Evolutionary conservation across 2,888 invertebrate genomes (phyloP), one percentile per base, ranked within the genome.

Genomic region (Arctia plantaginis): DNA sequence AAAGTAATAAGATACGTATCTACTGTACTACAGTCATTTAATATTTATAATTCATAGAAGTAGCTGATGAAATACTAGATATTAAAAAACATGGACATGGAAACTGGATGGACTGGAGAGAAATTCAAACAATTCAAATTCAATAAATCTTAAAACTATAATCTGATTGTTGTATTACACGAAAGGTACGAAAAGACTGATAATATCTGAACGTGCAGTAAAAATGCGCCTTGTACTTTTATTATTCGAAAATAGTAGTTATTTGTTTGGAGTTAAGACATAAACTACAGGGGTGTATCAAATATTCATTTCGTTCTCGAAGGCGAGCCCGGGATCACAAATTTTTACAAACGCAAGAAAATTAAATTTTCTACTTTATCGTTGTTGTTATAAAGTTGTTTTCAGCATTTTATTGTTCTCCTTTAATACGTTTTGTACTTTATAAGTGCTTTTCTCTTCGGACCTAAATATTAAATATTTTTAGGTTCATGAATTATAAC

Each of bases 361-460:
- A 91, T 90, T 89, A 86, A 89, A 90, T 90, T 88, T 87, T 87
- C 83, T 82, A 86, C 88, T 88, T 90, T 91, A 90, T 83, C 74
- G 77, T 76, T 79, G 83, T 86, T 85, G 87, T 84, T 87, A 86
- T 87, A 90, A 85, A 89, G 90, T 88, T 87, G 78, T 86, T 83
- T 87, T 86, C 81, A 65, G 80, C 73, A 78, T 84, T 85, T 83
- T 81, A 80, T 82, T 85, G 75, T 78, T 33, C 64, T 74, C 66
- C 72, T 79, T 77, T 77, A 73, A 81, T 79, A 72, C 73, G 73
- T 78, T 85, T 76, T 75, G 71, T 75, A 71, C 44, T 75, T 77
- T 35, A 72, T 76, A 44, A 77, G 69, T 59, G 69, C 44, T 66
- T 66, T 62, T 70, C 18, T 74, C 3, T 68, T 73, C 33, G 65